Evolutionary conservation across 2,113 vertebrate species (phyloP).

Genomic region (Labeo rohita): DNA sequence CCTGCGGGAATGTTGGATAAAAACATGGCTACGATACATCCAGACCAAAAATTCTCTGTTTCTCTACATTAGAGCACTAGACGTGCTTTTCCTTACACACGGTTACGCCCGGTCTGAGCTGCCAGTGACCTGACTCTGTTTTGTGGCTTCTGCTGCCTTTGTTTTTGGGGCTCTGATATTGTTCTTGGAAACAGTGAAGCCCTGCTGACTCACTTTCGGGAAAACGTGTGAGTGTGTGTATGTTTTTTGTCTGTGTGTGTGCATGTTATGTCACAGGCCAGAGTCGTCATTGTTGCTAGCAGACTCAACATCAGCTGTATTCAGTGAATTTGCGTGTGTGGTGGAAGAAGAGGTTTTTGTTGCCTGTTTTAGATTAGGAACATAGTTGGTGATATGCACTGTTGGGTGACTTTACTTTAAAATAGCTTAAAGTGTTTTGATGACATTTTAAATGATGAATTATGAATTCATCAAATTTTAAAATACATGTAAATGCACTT

Average conservation of each 20-base stretch:
- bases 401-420: not conserved
- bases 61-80: not conserved
- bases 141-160: conserved; percentile 50
- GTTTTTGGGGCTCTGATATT: conserved; percentile 52
- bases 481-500: not conserved
- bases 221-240: conserved; percentile 48
- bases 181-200: conserved; percentile 56
- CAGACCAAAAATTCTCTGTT: not conserved
- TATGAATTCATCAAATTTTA: not conserved
- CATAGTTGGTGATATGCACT: not conserved
- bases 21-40: not conserved
- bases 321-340: conserved; percentile 25
- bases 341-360: no score
- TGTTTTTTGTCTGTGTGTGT: conserved; percentile 33
- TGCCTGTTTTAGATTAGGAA: not conserved
- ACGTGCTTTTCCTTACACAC: not conserved
- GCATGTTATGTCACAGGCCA: conserved; percentile 46
- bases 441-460: not conserved
- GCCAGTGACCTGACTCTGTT: conserved; percentile 19
- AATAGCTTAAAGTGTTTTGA: not conserved
- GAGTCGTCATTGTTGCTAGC: conserved; percentile 42
- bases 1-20: not conserved
- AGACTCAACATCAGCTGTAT: conserved; percentile 28
- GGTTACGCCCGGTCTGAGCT: conserved; percentile 1
- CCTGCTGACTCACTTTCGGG: conserved; percentile 57